Evolutionary conservation across 2,888 invertebrate genomes (phyloP), one percentile per base, ranked within the genome.

Genomic region (Ophioninae sp.): DNA sequence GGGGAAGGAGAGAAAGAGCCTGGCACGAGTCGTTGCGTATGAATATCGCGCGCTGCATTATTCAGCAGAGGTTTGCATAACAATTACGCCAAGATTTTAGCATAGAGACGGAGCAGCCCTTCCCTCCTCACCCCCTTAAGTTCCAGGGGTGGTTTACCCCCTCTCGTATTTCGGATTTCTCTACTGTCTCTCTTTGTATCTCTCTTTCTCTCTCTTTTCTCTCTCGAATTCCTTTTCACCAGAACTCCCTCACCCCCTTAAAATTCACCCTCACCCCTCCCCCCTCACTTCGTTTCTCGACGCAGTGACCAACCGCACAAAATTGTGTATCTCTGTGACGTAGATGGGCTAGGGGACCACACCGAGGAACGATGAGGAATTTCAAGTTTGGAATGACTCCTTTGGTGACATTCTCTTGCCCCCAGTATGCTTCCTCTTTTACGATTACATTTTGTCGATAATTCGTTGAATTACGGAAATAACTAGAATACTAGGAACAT

Each of bases 31-130:
- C 87, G 85, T 86, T 87, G 86, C 86, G 88, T 88, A 88, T 89
- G 89, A 89, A 89, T 89, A 88, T 88, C 88, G 86, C 87, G 86
- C 85, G 87, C 87, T 88, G 87, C 89, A 89, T 89, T 89, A 89
- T 89, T 89, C 89, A 89, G 86, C 86, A 85, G 79, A 87, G 85
- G 88, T 88, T 89, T 88, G 88, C 89, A 89, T 89, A 88, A 87
- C 88, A 89, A 89, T 89, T 89, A 89, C 88, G 88, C 85, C 85
- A 86, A 85, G 88, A 88, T 88, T 88, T 88, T 87, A 88, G 88
- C 87, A 88, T 88, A 86, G 85, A 85, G 86, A 81, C 82, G 69
- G 67, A 58, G 65, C 65, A 63, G 59, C 71, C 37, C 87, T 85
- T 10, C 56, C 56, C n/a, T 37, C 30, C 65, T 20, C 51, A 37